phyloP scores from a whole-genome alignment of 1,140 invertebrate species.

The Apis mellifera region Amel_HAv3.1 CM009935.2:5415001-5415500 shows the following conservation, averaged over 20 bases:
- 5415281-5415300: slow-evolving; percentile 55
- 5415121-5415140: slow-evolving; percentile 30
- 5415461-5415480: slow-evolving; percentile 15
- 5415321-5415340: slow-evolving; percentile 42
- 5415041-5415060: slow-evolving; percentile 58
- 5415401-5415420: slow-evolving; percentile 53
- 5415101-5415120: not conserved
- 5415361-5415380: slow-evolving; percentile 9
- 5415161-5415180: slow-evolving; percentile 57
- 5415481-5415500: slow-evolving; percentile 27
- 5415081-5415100: slow-evolving; percentile 32
- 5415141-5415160: slow-evolving; percentile 39
- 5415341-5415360: slow-evolving; percentile 55
- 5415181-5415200: slow-evolving; percentile 46
- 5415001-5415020: slow-evolving; percentile 68
- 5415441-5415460: slow-evolving; percentile 51
- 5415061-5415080: slow-evolving; percentile 23
- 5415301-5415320: slow-evolving; percentile 47
- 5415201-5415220: slow-evolving; percentile 54
- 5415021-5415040: slow-evolving; percentile 58
- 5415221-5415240: slow-evolving; percentile 61
- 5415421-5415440: slow-evolving; percentile 55
- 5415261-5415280: slow-evolving; percentile 40
- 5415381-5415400: slow-evolving; percentile 37
- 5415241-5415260: slow-evolving; percentile 59